Conservation (phyloP, 2,888 invertebrate species). For the Steinernema carpocapsae region DNA sequence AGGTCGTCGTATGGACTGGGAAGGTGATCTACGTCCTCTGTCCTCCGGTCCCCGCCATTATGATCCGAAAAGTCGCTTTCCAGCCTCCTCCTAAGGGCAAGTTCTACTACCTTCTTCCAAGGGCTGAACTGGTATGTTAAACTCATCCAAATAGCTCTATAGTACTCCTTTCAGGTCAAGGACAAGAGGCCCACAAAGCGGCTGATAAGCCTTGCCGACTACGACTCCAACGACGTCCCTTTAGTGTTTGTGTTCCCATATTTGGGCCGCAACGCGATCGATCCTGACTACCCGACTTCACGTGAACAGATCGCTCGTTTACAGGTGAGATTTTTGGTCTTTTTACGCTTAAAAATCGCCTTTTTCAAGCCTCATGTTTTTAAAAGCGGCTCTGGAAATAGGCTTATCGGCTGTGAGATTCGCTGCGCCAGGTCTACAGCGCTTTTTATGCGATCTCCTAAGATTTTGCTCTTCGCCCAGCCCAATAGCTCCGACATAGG, state of each 20-base stretch:
- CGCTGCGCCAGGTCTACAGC: neutral
- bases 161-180: neutral
- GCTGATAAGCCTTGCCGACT: neutral
- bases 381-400: neutral
- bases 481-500: constrained; percentile 56
- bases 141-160: neutral
- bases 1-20: constrained; percentile 1
- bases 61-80: constrained; percentile 16
- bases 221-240: neutral
- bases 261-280: neutral
- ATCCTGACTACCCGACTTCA: constrained; percentile 26
- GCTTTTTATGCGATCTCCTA: constrained; percentile 42
- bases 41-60: neutral
- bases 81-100: constrained; percentile 16
- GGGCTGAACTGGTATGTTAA: neutral
- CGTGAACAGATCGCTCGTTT: constrained; percentile 12
- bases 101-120: constrained; percentile 13
- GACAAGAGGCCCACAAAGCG: neutral
- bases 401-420: neutral
- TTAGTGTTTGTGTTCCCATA: constrained; percentile 19
- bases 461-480: constrained; percentile 53
- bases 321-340: neutral
- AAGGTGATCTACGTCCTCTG: constrained; percentile 23
- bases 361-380: constrained; percentile 10
- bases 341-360: neutral